Evolutionary conservation across 2,888 invertebrate genomes (phyloP).

Genomic region (Acanthosepion pharaonis): DNA sequence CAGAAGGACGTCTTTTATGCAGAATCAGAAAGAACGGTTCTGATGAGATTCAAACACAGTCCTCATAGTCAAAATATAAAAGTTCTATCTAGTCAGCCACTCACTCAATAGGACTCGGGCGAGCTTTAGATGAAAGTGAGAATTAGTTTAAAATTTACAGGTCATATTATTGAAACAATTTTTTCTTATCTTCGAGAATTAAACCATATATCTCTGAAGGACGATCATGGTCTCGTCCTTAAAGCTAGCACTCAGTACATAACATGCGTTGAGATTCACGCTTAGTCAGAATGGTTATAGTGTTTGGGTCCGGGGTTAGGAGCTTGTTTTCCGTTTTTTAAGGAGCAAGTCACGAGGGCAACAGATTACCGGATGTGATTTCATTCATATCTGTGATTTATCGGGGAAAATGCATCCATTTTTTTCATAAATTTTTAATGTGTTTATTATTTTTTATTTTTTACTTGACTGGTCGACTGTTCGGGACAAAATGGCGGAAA

Average conservation of each 20-base stretch:
- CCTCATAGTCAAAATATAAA: no score
- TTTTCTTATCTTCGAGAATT: neutral
- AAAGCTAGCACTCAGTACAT: neutral
- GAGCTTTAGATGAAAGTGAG: neutral
- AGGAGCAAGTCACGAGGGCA: neutral
- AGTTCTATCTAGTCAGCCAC: no score
- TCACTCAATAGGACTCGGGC: no score
- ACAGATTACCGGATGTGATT: conserved; percentile 13
- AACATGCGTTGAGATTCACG: neutral
- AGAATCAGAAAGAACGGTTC: no score
- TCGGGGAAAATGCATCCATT: neutral
- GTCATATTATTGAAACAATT: neutral
- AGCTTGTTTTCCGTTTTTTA: neutral
- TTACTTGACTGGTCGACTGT: neutral
- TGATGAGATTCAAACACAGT: no score
- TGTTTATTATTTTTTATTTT: neutral
- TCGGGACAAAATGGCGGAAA: neutral
- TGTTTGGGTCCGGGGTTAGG: neutral
- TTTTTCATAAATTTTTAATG: neutral
- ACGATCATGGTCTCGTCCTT: neutral
- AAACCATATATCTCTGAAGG: neutral
- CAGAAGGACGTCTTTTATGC: no score
- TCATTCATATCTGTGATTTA: conserved; percentile 10
- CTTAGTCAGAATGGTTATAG: neutral
- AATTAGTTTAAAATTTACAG: neutral